Evolutionary conservation across 2,888 invertebrate species (phyloP).

Genomic region (Acronicta alni): DNA sequence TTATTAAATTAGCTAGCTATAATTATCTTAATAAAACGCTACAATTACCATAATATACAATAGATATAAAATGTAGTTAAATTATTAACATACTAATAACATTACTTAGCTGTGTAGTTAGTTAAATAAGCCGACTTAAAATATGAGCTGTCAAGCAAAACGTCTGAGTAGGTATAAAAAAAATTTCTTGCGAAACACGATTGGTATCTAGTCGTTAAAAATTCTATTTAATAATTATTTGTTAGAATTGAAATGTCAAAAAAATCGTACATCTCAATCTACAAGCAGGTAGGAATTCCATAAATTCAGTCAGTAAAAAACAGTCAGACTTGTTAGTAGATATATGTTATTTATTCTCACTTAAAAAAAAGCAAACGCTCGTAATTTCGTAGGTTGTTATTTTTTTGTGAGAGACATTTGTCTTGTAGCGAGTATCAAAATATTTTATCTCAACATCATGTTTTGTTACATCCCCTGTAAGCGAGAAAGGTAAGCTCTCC

Average conservation of each 20-base stretch:
- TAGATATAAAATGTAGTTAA: too few relatives aligned
- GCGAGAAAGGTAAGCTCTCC: constrained; percentile 40
- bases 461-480: constrained; percentile 57
- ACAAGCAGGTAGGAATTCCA: constrained; percentile 44
- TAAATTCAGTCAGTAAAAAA: constrained; percentile 16
- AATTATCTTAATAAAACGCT: background rate
- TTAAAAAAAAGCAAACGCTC: constrained; percentile 22
- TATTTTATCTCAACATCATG: constrained; percentile 62
- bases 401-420: constrained; percentile 50
- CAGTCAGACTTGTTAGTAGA: constrained; percentile 22
- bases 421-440: constrained; percentile 51
- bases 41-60: constrained; percentile 2
- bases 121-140: constrained; percentile 7
- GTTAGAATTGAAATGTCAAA: constrained; percentile 16
- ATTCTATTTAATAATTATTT: constrained; percentile 37
- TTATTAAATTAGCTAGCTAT: background rate
- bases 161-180: constrained; percentile 1
- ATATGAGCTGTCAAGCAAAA: constrained; percentile 17
- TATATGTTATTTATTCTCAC: constrained; percentile 38
- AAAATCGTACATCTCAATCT: constrained; percentile 51
- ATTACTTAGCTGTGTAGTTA: background rate
- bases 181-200: constrained; percentile 34
- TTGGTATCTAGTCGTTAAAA: constrained; percentile 51
- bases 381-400: constrained; percentile 39
- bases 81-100: too few relatives aligned